Conservation (phyloP, 2,797 vertebrate genomes). For the Sardinella longiceps region DNA sequence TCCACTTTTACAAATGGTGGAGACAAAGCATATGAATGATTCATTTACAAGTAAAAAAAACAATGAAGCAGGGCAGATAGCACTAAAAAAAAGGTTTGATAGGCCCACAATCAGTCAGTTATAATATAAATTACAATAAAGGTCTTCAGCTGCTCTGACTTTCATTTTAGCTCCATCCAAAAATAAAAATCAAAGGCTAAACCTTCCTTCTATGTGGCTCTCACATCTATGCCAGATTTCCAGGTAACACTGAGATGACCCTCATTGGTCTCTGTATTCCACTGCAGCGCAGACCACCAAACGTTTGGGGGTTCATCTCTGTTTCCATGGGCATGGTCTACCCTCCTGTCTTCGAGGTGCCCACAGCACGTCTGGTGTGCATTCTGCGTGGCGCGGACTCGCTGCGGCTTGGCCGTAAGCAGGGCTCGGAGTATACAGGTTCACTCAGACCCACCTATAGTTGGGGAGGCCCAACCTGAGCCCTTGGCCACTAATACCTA, state of each 20-base stretch:
- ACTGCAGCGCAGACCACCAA: conserved; percentile 18
- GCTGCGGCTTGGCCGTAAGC: conserved; percentile 36
- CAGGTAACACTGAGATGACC: conserved; percentile 19
- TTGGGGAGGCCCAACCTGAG: conserved; percentile 30
- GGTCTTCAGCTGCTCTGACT: neutral
- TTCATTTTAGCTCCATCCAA: neutral
- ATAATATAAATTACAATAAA: neutral
- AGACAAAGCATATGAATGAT: neutral
- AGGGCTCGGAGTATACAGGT: conserved; percentile 34
- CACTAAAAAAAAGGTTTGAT: neutral
- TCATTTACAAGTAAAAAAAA: neutral
- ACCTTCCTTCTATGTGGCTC: neutral
- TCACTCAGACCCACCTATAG: conserved; percentile 44
- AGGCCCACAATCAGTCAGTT: neutral
- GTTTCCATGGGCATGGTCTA: conserved; percentile 7
- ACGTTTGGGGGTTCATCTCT: conserved; percentile 23
- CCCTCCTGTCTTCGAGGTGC: neutral
- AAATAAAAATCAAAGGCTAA: neutral
- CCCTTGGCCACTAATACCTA: conserved; percentile 37
- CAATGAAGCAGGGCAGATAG: neutral
- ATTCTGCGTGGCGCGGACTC: conserved; percentile 31
- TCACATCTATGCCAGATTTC: neutral
- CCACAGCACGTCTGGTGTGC: conserved; percentile 31
- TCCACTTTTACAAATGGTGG: neutral
- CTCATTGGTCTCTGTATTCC: neutral